Conservation (phyloP, 1,140 invertebrate species). For the Prorops nasuta region DNA sequence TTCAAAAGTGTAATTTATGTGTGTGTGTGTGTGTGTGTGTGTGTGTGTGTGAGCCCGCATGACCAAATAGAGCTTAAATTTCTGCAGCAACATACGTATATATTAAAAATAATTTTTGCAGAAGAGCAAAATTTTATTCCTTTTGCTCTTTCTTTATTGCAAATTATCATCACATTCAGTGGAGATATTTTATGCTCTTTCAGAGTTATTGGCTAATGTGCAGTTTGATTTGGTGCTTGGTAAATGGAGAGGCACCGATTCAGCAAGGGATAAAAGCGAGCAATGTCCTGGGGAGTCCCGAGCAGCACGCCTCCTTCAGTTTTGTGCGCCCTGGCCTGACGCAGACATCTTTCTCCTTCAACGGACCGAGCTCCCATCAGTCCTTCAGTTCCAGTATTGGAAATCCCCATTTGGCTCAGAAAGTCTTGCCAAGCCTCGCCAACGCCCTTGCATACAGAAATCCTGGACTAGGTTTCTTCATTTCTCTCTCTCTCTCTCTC, state of each 20-base stretch:
- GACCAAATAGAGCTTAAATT: too few species aligned
- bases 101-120: constrained; percentile 22
- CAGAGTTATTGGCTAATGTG: too few species aligned
- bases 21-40: too few species aligned
- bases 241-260: constrained; percentile 20
- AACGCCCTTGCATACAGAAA: constrained; percentile 43
- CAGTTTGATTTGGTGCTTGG: too few species aligned
- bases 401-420: constrained; percentile 40
- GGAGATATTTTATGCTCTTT: too few species aligned
- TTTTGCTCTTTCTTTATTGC: constrained; percentile 10
- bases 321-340: constrained; percentile 45
- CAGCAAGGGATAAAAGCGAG: constrained; percentile 32
- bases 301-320: constrained; percentile 47
- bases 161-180: too few species aligned
- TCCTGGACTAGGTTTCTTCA: constrained; percentile 41
- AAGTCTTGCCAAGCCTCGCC: constrained; percentile 37
- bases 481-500: too few species aligned
- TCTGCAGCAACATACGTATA: too few species aligned
- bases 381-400: constrained; percentile 44
- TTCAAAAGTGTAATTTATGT: too few species aligned
- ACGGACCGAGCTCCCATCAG: constrained; percentile 45
- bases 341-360: constrained; percentile 44
- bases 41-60: too few species aligned
- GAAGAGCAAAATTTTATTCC: constrained; percentile 18
- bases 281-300: constrained; percentile 37